These are phyloP conservation scores for Campylorhamphus procurvoides DNA, from an alignment of 2,113 vertebrate genomes.

Conservation along the genomic window DNA sequence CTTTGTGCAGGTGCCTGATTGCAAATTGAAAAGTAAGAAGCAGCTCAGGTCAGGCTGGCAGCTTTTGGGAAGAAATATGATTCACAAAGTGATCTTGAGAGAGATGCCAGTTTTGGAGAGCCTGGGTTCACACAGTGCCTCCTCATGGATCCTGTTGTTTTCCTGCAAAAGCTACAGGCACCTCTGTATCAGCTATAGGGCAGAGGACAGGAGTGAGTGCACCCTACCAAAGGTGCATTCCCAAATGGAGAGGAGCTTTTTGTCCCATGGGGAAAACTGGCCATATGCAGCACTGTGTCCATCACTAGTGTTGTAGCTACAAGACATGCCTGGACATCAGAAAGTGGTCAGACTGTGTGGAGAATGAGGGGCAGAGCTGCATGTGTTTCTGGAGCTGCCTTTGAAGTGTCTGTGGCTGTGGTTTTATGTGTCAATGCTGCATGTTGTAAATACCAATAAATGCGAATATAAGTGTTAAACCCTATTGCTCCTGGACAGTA, in stretches of 20 bases:
- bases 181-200: background rate
- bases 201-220: background rate
- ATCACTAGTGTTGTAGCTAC: background rate
- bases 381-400: background rate
- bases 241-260: background rate
- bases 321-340: background rate
- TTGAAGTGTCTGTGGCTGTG: background rate
- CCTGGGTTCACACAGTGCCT: background rate
- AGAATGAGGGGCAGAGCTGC: background rate
- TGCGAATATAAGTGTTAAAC: background rate
- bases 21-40: background rate
- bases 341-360: background rate
- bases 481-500: accelerated
- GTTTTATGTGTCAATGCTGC: background rate
- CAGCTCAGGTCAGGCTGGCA: background rate
- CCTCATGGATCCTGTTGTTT: background rate
- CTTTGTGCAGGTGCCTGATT: background rate
- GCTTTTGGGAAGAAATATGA: background rate
- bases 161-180: background rate
- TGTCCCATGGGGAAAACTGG: background rate
- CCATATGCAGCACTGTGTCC: background rate
- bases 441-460: background rate
- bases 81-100: background rate
- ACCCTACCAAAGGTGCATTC: background rate
- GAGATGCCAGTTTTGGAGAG: background rate